phyloP scores from a whole-genome alignment of 2,113 vertebrate genomes.

The Scalopus aquaticus region DNA sequence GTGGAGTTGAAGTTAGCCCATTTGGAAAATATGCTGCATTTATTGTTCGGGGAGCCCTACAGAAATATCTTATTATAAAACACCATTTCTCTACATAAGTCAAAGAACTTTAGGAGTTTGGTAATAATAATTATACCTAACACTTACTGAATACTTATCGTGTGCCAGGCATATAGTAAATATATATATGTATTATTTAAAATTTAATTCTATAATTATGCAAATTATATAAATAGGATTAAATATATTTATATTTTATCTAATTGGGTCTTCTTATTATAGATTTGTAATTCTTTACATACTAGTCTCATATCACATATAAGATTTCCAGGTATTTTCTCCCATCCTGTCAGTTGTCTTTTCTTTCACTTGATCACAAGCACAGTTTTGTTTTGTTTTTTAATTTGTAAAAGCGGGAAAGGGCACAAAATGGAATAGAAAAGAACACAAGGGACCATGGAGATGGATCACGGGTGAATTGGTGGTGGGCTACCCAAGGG shows the following conservation, averaged over 20 bases:
- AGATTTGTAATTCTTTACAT: background rate
- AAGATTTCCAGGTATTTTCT: background rate
- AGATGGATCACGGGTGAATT: too few species aligned
- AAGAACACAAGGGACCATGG: too few species aligned
- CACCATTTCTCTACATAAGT: background rate
- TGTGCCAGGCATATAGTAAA: background rate
- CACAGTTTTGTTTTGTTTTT: too few species aligned
- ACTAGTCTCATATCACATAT: background rate
- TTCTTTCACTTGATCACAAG: background rate
- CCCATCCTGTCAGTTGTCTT: background rate
- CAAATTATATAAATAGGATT: background rate
- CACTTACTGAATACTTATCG: background rate
- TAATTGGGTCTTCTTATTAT: background rate
- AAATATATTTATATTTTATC: background rate
- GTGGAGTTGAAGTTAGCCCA: background rate
- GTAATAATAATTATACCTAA: background rate
- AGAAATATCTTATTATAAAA: background rate
- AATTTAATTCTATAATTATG: background rate
- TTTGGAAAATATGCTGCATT: background rate
- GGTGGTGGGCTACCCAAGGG: too few species aligned
- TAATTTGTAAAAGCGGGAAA: too few species aligned
- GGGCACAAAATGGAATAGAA: too few species aligned
- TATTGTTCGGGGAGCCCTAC: background rate
- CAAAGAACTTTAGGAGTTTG: background rate
- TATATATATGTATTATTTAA: background rate